Evolutionary conservation across 2,888 invertebrate species (phyloP), one percentile per base, ranked within the genome.

Genomic region (Eupeodes latifasciatus): DNA sequence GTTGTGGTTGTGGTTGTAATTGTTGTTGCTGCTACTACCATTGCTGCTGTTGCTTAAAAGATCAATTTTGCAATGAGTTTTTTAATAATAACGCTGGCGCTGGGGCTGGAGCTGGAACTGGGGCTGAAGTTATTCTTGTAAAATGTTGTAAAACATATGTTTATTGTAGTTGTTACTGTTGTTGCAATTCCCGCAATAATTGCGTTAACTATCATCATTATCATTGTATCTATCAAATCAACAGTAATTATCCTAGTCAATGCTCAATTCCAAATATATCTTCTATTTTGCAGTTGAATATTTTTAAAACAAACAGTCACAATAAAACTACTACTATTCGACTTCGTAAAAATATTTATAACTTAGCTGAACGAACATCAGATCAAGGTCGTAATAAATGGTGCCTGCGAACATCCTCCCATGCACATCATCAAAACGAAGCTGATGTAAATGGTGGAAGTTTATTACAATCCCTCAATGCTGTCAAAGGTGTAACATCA

Each of bases 401-500:
- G 85, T 82, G 59, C 47, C 59, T 84, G 5, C 19, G 16, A 36
- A 12, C 75, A 1, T 44, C 77, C 75, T 9, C 40, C 11, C 76
- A 75, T 19, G 16, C 59, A 14, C 55, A 55, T 36, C 66, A 81
- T 19, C 40, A 0, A 19, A 55, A 12, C 7, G 40, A 47, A 5
- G 5, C 0, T 14, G 40, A 61, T 2, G 47, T 10, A 0, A 81
- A 34, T 34, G 62, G 34, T 49, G 75, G 16, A 69, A 72, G 74
- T 62, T 61, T 53, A 27, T 49, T 66, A 11, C 62, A 49, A 7
- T 84, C 90, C 2, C 9, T 81, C 0, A 90, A 88, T 51, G 81
- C 90, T 53, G 88, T 90, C 0, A 89, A 90, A 75, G 76, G 85
- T 62, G 86, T 89, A 40, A 86, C 83, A 19, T 81, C 77, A 10